Base-by-base conservation (phyloP, 2,888 invertebrate species). In the Eretmocerus hayati region DNA sequence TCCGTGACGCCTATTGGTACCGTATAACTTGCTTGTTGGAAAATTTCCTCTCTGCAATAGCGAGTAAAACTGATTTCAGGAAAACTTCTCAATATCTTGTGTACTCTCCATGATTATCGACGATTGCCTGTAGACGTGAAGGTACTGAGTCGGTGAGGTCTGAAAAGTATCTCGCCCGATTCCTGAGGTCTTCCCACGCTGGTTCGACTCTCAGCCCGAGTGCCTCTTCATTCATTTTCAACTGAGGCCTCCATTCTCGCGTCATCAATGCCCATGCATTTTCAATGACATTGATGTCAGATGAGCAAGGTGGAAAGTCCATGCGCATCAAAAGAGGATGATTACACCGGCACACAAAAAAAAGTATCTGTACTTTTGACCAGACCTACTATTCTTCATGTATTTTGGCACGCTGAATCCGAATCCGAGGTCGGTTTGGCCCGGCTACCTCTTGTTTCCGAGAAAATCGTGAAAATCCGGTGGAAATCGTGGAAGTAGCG, bases 281-380 rank as follows among this genome's bases (percentile, higher is more conserved):
- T 41, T 47, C 47, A 23, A 47, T 47, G 15, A 21, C 26, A 15
- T 47, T 46, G 11, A 31, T 21, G 30, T 46, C 42, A 15, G 41
- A 31, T 16, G 42, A 47, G 13, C 36, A 20, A 5, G 36, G 19
- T 43, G 22, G 38, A 26, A 8, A 11, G 8, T 6, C 8, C 6
- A 26, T 6, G 6, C 26, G 6, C 26, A 6, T 26, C 8, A 26
- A 8, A 8, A 8, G 26, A 26, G 26, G 26, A 11, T 26, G 26
- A 26, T 26, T 26, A n/a, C n/a, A n/a, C n/a, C n/a, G n/a, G n/a
- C n/a, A n/a, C n/a, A n/a, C n/a, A n/a, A n/a, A n/a, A n/a, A n/a
- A n/a, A n/a, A n/a, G n/a, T n/a, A n/a, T n/a, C n/a, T n/a, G n/a
- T n/a, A n/a, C n/a, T n/a, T n/a, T n/a, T n/a, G n/a, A n/a, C n/a